These are phyloP conservation scores for Apis dorsata DNA, from an alignment of 1,140 invertebrate genomes.

Conservation along the genomic window DNA sequence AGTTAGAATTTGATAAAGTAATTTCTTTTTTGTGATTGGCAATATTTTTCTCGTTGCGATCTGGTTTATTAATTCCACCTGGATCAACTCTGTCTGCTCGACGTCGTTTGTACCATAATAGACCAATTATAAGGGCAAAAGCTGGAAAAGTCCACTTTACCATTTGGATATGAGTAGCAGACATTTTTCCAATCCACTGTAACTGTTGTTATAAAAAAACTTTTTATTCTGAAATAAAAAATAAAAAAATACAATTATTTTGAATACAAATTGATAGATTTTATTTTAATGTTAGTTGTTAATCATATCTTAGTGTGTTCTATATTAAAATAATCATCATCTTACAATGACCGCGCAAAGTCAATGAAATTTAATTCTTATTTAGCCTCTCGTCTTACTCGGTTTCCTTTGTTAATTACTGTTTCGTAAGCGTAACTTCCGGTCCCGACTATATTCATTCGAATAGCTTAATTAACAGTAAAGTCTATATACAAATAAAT, in stretches of 20 bases:
- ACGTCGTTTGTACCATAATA: conserved; percentile 79
- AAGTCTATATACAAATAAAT: conserved; percentile 3
- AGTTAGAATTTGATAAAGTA: background rate
- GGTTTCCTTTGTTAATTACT: conserved; percentile 40
- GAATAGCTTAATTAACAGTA: conserved; percentile 21
- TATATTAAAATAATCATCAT: background rate
- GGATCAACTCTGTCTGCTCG: conserved; percentile 78
- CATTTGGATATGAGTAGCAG: conserved; percentile 67
- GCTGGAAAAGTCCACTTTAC: conserved; percentile 78
- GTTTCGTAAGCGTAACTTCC: conserved; percentile 42
- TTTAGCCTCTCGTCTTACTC: conserved; percentile 25
- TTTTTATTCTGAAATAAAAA: conserved; percentile 61
- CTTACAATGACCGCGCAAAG: background rate
- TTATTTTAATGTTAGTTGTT: background rate
- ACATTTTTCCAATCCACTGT: conserved; percentile 77
- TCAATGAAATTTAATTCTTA: conserved; percentile 36
- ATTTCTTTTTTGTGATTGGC: background rate
- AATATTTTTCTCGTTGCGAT: conserved; percentile 1
- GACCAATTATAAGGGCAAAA: conserved; percentile 75
- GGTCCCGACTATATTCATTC: background rate
- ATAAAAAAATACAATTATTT: background rate
- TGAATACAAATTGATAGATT: background rate
- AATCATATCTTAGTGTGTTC: no score
- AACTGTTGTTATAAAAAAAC: conserved; percentile 54
- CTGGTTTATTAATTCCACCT: conserved; percentile 69